Percentiles rank a stretch among this genome's conserved stretches.
Conservation (phyloP, 2,888 invertebrate genomes). For the Spatulosminthurus flaviceps region DNA sequence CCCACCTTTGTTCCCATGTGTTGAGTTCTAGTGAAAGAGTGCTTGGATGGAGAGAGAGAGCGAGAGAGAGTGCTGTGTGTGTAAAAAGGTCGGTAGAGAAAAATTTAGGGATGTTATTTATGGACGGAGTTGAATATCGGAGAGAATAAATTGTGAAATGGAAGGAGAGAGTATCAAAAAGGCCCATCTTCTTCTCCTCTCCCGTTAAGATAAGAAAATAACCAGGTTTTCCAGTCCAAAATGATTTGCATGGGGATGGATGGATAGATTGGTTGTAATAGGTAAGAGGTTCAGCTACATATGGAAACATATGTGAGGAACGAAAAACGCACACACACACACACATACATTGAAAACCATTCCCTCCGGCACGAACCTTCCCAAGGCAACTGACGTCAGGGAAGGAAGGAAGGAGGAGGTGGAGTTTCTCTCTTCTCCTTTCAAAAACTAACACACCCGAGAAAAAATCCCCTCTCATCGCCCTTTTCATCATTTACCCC, state of each 20-base stretch:
- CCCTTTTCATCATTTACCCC: too few relatives aligned
- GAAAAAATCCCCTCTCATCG: too few relatives aligned
- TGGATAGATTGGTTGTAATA: too few relatives aligned
- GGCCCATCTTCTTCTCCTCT: slow-evolving; percentile 6
- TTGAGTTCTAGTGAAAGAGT: background rate
- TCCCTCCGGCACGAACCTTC: background rate
- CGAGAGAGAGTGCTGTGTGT: background rate
- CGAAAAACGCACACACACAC: too few relatives aligned
- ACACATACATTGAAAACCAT: too few relatives aligned
- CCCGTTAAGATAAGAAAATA: slow-evolving; percentile 28
- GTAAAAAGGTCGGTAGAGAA: too few relatives aligned
- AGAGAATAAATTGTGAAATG: slow-evolving; percentile 23
- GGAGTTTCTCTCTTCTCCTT: too few relatives aligned
- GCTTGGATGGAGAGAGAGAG: background rate
- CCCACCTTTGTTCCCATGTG: background rate
- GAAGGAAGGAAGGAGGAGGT: background rate
- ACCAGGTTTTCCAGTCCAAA: slow-evolving; percentile 23
- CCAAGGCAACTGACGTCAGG: background rate
- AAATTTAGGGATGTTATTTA: slow-evolving; percentile 5
- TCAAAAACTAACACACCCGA: too few relatives aligned
- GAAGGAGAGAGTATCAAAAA: slow-evolving; percentile 8
- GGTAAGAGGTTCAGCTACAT: too few relatives aligned
- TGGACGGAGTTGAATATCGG: slow-evolving; percentile 11
- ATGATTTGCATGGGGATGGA: slow-evolving; percentile 11
- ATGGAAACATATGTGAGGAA: background rate